A percentile compares a stretch with the other conserved stretches of the same genome.
Evolutionary conservation across 2,113 vertebrate genomes (phyloP).

Genomic region (Dinomys branickii): DNA sequence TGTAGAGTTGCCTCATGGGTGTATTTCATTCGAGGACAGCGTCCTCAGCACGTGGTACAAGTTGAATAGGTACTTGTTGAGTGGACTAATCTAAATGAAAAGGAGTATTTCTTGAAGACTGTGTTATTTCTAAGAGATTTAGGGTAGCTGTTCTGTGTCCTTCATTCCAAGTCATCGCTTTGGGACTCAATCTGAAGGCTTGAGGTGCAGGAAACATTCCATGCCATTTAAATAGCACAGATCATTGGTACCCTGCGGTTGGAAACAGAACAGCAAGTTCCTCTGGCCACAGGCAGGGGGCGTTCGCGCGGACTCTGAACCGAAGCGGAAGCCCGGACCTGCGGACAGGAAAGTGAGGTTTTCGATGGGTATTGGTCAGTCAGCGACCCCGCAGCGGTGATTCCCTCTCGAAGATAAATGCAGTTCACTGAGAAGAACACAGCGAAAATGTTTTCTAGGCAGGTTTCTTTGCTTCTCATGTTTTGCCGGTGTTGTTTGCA

Average conservation of each 20-base stretch:
- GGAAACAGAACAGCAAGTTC: neutral
- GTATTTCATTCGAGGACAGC: neutral
- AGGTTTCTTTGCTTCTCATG: neutral
- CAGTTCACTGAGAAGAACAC: neutral
- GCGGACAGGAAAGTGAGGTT: neutral
- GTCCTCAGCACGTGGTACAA: neutral
- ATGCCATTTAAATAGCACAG: neutral
- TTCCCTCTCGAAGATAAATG: neutral
- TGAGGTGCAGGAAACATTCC: neutral
- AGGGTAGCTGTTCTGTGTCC: neutral
- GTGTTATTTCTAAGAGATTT: neutral
- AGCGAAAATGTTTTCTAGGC: neutral
- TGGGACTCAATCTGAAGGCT: neutral
- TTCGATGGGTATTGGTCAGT: neutral
- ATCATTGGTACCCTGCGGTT: neutral
- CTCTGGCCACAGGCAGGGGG: neutral
- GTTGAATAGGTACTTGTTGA: neutral
- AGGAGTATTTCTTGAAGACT: neutral
- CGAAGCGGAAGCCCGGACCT: neutral
- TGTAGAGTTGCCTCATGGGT: neutral
- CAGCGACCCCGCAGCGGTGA: neutral
- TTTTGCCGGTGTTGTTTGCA: neutral
- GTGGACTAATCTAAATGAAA: neutral
- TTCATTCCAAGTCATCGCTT: neutral
- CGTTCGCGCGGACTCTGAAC: neutral